A percentile compares a stretch with the other conserved stretches of the same genome.
These are phyloP conservation scores for Drosophila bunnanda DNA, from an alignment of 2,888 invertebrate genomes.

Conservation along the genomic window DNA sequence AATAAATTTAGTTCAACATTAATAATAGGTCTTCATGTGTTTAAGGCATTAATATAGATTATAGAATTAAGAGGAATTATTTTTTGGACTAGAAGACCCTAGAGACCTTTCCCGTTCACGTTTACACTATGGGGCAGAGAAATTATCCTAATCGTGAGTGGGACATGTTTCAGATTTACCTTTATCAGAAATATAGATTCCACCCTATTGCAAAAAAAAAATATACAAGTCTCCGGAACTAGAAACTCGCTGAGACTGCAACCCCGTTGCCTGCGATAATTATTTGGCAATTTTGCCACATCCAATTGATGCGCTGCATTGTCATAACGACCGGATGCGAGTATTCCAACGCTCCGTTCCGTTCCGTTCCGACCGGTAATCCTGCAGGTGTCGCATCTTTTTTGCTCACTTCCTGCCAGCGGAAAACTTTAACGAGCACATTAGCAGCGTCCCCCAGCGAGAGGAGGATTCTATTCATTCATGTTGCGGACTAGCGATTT, in stretches of 20 bases:
- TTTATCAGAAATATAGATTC: no score
- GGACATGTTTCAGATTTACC: not conserved
- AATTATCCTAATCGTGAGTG: no score
- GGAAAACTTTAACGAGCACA: constrained; percentile 82
- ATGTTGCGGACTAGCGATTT: constrained; percentile 54
- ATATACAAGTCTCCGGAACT: no score
- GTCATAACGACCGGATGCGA: constrained; percentile 82
- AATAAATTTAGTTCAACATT: no score
- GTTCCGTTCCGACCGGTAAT: constrained; percentile 10
- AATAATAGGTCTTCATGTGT: not conserved
- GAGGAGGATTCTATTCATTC: constrained; percentile 29
- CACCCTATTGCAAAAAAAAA: no score
- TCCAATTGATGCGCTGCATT: constrained; percentile 67
- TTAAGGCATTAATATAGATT: no score
- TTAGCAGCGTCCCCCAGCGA: constrained; percentile 56
- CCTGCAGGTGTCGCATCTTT: constrained; percentile 61
- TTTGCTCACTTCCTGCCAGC: constrained; percentile 74
- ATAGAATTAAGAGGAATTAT: no score
- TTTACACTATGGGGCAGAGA: no score
- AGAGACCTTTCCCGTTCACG: no score
- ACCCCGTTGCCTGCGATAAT: constrained; percentile 56
- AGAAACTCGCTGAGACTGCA: not conserved
- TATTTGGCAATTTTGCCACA: constrained; percentile 81
- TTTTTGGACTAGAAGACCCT: no score
- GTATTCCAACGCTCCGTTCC: constrained; percentile 46